Conservation (phyloP, 1,140 invertebrate genomes). For the Mya arenaria region DNA sequence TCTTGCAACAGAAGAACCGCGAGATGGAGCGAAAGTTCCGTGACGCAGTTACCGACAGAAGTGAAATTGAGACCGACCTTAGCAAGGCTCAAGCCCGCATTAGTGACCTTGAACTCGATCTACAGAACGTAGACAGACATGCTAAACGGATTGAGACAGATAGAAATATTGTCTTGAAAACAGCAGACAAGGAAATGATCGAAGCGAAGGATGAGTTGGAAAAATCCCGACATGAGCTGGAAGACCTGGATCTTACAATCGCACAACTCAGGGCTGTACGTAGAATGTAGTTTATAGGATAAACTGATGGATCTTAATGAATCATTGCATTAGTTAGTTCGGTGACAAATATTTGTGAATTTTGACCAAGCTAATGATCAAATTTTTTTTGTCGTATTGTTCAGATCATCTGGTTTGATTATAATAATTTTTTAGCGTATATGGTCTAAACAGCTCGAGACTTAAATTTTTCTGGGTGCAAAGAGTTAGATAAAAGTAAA, state of each 20-base stretch:
- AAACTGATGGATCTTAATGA: too few relatives aligned
- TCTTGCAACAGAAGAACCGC: constrained; percentile 79
- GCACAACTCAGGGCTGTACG: constrained; percentile 77
- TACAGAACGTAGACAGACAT: constrained; percentile 73
- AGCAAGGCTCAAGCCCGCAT: constrained; percentile 60
- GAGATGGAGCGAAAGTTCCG: constrained; percentile 76
- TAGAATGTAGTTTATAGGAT: too few relatives aligned
- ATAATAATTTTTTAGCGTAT: too few relatives aligned
- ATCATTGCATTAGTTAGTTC: too few relatives aligned
- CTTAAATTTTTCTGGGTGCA: too few relatives aligned
- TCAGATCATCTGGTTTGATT: too few relatives aligned
- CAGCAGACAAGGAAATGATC: constrained; percentile 75
- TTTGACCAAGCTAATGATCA: too few relatives aligned
- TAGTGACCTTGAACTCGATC: constrained; percentile 72
- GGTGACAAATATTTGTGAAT: too few relatives aligned
- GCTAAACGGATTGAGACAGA: constrained; percentile 76
- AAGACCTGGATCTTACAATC: constrained; percentile 76
- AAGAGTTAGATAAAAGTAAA: too few relatives aligned
- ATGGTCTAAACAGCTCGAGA: too few relatives aligned
- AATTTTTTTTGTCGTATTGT: too few relatives aligned
- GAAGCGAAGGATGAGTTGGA: constrained; percentile 80
- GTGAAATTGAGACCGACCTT: constrained; percentile 60
- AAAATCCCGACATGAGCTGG: constrained; percentile 78
- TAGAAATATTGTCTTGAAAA: constrained; percentile 74
- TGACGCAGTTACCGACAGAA: constrained; percentile 58